Evolutionary conservation across 2,888 invertebrate genomes (phyloP).

Genomic region (Volucella inflata): DNA sequence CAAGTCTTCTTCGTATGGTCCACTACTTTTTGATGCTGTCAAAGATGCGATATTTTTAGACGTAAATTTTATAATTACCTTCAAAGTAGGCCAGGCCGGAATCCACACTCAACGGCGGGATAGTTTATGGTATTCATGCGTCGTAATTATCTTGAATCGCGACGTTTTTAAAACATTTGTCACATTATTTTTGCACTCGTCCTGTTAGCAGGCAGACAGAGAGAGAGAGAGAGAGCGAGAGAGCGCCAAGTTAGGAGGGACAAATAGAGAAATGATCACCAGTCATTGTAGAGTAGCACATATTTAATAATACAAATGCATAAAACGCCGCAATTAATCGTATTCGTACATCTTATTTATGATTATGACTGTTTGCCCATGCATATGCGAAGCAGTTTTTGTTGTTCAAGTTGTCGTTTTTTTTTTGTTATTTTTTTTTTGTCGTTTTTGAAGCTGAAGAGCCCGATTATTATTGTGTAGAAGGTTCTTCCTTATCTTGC

Average conservation of each 20-base stretch:
- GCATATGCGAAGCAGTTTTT: not conserved
- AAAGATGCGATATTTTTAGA: constrained; percentile 67
- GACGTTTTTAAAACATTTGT: constrained; percentile 11
- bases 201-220: constrained; percentile 17
- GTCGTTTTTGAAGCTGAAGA: not conserved
- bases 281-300: not conserved
- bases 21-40: constrained; percentile 45
- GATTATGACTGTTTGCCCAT: not conserved
- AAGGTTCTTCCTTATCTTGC: constrained; percentile 64
- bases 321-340: constrained; percentile 41
- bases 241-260: no score
- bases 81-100: constrained; percentile 67
- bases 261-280: no score
- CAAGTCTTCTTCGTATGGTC: not conserved
- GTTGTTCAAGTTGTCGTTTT: not conserved
- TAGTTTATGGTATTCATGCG: constrained; percentile 60
- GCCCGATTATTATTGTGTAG: constrained; percentile 17
- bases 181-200: constrained; percentile 57
- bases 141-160: constrained; percentile 47
- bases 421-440: not conserved
- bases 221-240: not conserved
- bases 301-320: constrained; percentile 58
- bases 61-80: constrained; percentile 63
- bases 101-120: constrained; percentile 42
- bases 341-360: constrained; percentile 15